phyloP scores from a whole-genome alignment of 2,113 vertebrate species.

The Eira barbara region DNA sequence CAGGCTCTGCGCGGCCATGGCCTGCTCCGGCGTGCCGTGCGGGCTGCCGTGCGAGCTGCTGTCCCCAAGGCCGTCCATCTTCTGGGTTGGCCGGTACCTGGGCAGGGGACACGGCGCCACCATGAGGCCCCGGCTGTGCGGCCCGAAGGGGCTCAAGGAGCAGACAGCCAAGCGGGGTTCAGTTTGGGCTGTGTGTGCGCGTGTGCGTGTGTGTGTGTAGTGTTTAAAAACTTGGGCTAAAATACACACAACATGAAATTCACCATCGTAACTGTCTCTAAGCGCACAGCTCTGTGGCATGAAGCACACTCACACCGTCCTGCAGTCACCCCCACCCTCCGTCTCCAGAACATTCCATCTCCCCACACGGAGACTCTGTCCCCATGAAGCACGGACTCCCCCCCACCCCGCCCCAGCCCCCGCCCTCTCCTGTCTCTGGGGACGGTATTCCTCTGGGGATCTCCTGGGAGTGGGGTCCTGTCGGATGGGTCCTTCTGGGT shows the following conservation, averaged over 20 bases:
- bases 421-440: neutral
- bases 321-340: accelerated
- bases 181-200: constrained; percentile 77
- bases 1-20: constrained; percentile 93
- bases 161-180: constrained; percentile 88
- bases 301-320: accelerated
- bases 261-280: accelerated
- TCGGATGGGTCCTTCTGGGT: neutral
- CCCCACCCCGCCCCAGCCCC: neutral
- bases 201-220: neutral
- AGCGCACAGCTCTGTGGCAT: accelerated
- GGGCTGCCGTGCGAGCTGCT: constrained; percentile 85
- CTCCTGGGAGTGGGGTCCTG: neutral
- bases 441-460: neutral
- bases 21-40: constrained; percentile 91
- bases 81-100: constrained; percentile 93
- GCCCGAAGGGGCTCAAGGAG: constrained; percentile 91
- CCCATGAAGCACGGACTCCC: neutral
- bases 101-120: neutral
- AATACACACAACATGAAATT: neutral
- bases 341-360: neutral
- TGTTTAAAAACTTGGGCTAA: neutral
- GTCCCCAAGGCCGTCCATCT: constrained; percentile 91
- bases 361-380: neutral
- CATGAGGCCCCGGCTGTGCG: constrained; percentile 85